phyloP scores from a whole-genome alignment of 2,888 invertebrate species.

The Sepioteuthis lessoniana region DNA sequence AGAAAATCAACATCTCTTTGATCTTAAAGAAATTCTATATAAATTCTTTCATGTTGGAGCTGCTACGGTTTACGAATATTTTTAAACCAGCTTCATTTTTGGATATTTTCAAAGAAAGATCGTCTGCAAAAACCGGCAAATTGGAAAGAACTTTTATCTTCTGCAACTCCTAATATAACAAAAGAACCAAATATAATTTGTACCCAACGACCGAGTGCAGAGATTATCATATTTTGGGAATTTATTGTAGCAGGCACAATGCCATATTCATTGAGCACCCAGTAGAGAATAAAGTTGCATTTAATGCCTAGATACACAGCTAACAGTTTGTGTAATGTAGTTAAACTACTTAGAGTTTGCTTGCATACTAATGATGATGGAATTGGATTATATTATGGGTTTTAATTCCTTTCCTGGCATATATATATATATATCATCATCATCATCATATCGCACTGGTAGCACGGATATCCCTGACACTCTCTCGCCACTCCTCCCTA shows the following conservation, averaged over 20 bases:
- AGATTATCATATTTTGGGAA: background rate
- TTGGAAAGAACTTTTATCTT: background rate
- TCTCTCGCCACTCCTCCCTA: no score
- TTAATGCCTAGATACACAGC: no score
- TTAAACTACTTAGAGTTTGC: no score
- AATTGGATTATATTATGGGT: no score
- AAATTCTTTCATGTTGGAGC: background rate
- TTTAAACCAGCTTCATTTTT: background rate
- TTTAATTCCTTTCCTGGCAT: no score
- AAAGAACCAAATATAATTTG: background rate
- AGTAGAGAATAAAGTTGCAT: no score
- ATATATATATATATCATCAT: no score
- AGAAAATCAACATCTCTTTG: background rate
- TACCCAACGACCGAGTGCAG: background rate
- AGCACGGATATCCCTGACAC: no score
- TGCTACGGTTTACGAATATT: background rate
- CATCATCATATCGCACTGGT: no score
- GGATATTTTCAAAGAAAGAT: background rate
- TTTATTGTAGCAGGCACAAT: background rate
- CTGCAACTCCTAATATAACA: background rate
- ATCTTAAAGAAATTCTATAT: background rate
- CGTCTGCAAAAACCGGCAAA: background rate
- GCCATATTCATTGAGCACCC: background rate
- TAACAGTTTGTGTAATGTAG: no score
- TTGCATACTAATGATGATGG: no score